Conservation (phyloP, 2,113 vertebrate species). For the Chelonoidis abingdonii region DNA sequence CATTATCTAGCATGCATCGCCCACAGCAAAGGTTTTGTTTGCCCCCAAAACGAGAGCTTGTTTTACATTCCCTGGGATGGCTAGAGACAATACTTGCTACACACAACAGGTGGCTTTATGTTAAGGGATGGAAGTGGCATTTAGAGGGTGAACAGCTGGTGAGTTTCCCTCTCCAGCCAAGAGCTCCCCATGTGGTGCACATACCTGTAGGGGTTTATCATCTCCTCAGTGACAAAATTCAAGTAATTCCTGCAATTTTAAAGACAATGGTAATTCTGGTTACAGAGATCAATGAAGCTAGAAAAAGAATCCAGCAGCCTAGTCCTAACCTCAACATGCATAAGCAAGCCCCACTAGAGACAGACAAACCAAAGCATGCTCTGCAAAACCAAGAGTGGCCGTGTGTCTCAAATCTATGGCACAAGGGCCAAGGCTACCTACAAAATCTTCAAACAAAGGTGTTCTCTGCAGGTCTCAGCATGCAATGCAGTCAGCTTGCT, state of each 20-base stretch:
- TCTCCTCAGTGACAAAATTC: conserved; percentile 98
- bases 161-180: too few relatives aligned
- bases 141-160: neutral
- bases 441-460: neutral
- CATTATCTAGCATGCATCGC: neutral
- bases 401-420: neutral
- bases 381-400: accelerated
- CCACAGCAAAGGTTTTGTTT: neutral
- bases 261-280: neutral
- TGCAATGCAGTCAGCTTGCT: neutral
- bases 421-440: neutral
- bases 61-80: neutral
- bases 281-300: neutral
- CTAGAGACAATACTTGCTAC: neutral
- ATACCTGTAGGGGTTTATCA: conserved; percentile 97
- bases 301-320: neutral
- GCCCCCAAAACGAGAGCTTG: neutral
- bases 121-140: accelerated
- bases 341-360: neutral
- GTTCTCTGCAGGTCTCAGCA: neutral
- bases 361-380: neutral
- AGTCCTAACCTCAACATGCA: neutral
- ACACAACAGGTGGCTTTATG: accelerated
- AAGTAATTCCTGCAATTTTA: conserved; percentile 93
- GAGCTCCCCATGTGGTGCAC: conserved; percentile 19